These are phyloP conservation scores for Gymnobelideus leadbeateri DNA, from an alignment of 2,113 vertebrate species.

Conservation along the genomic window DNA sequence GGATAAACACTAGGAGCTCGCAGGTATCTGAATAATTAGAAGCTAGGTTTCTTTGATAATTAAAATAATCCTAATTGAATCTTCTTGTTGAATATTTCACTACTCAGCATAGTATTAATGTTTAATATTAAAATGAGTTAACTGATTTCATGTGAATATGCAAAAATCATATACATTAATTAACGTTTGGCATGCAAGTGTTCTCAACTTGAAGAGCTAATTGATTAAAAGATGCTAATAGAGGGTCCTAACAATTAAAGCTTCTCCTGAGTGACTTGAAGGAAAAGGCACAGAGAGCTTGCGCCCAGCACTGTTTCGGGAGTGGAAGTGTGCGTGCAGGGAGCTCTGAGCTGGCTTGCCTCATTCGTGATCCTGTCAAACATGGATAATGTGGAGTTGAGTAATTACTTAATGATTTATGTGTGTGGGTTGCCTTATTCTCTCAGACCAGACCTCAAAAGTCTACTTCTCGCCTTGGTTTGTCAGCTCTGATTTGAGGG, in stretches of 20 bases:
- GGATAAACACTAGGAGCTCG: constrained; percentile 20
- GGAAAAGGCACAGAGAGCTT: neutral
- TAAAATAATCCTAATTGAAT: constrained; percentile 54
- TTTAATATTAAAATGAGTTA: constrained; percentile 53
- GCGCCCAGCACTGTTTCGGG: neutral
- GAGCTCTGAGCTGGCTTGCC: neutral
- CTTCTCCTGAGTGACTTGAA: neutral
- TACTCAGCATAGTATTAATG: constrained; percentile 46
- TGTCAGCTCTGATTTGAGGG: neutral
- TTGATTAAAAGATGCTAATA: constrained; percentile 65
- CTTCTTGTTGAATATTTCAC: constrained; percentile 59
- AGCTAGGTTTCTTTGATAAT: constrained; percentile 50
- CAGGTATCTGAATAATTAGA: constrained; percentile 48
- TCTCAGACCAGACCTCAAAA: constrained; percentile 10
- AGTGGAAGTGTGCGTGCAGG: constrained; percentile 31
- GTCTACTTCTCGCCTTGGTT: neutral
- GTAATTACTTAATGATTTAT: constrained; percentile 10
- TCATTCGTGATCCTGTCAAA: neutral
- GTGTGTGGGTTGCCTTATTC: neutral
- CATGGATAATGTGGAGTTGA: constrained; percentile 6
- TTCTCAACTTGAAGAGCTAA: constrained; percentile 57
- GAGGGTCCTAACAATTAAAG: neutral
- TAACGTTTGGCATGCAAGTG: constrained; percentile 55
- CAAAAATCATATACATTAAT: constrained; percentile 47
- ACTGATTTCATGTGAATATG: constrained; percentile 31